Base-by-base conservation (phyloP, 1,140 invertebrate species). In the Drosophila hydei region DNA sequence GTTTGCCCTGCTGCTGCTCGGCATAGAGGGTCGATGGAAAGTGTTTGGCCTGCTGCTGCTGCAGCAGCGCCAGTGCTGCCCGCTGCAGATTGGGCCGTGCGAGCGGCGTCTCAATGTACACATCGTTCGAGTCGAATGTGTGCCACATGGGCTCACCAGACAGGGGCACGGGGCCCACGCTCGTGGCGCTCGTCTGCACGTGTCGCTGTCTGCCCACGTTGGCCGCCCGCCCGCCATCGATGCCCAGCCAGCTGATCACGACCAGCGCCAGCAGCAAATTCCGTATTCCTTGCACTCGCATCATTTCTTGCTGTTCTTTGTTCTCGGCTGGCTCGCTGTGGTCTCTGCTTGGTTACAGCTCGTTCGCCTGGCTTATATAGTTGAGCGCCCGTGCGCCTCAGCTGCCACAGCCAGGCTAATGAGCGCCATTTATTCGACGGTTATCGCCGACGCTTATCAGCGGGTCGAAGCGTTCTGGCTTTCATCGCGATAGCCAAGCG, bases 381-480 rank as follows among this genome's bases (percentile, higher is more conserved):
- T 11, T 21, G 1, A 6, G 5, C 23, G 23, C 30, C 30, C 11
- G 9, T 11, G 11, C 5, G 38, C 19, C 47, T 27, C 40, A 45
- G n/a, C 19, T 43, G 16, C n/a, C n/a, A n/a, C n/a, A n/a, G 16
- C 4, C 38, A 11, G 11, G 61, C 77, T 79, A 79, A 79, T 79
- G 77, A 79, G 65, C 40, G 21, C 16, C 73, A 65, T 79, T 73
- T 74, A 65, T 81, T 56, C 47, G 48, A 1, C 33, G 6, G 38
- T 74, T 79, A 79, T 79, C 76, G 70, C 42, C 3, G 7, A 6
- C 25, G 55, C 70, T 81, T 83, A 83, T 81, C 78, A 72, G 72
- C 18, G 21, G 21, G 43, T 7, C 27, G 23, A 33, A 51, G 51
- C 51, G 47, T 51, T 21, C 30, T 43, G 75, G 60, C 58, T 78